Percentiles rank a stretch among this genome's conserved stretches.
phyloP scores from a whole-genome alignment of 2,113 vertebrate genomes.

The Bos taurus region DNA sequence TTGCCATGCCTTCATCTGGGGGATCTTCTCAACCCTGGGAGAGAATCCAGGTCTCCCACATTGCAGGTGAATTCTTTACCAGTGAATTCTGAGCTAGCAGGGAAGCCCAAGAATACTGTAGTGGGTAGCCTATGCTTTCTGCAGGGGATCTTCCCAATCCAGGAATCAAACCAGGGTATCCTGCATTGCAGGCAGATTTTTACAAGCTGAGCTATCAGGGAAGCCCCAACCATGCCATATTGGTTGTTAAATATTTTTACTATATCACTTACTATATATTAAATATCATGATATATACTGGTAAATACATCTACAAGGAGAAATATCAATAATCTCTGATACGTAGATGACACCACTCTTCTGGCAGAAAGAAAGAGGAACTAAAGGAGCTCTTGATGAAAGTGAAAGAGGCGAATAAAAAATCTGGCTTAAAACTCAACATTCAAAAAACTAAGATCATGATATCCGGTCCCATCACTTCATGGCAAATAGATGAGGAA shows the following conservation, averaged over 20 bases:
- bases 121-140: not conserved
- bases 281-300: not conserved
- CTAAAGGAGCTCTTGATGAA: not conserved
- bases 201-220: not conserved
- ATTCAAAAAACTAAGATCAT: not conserved
- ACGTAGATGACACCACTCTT: not conserved
- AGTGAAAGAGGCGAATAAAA: not conserved
- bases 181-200: not conserved
- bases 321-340: not conserved
- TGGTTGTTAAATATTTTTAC: not conserved
- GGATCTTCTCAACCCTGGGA: not conserved
- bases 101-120: not conserved
- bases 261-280: not conserved
- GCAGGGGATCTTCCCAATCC: not conserved
- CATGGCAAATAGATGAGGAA: not conserved
- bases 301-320: not conserved
- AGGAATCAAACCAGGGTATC: not conserved
- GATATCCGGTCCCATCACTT: not conserved
- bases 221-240: not conserved
- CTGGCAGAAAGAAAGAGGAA: not conserved
- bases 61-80: not conserved
- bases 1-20: fast-evolving
- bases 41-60: not conserved
- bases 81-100: not conserved
- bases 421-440: not conserved